A percentile compares a stretch with the other conserved stretches of the same genome.
Conservation (phyloP, 2,888 invertebrate genomes). For the Lamellibrachia satsuma region DNA sequence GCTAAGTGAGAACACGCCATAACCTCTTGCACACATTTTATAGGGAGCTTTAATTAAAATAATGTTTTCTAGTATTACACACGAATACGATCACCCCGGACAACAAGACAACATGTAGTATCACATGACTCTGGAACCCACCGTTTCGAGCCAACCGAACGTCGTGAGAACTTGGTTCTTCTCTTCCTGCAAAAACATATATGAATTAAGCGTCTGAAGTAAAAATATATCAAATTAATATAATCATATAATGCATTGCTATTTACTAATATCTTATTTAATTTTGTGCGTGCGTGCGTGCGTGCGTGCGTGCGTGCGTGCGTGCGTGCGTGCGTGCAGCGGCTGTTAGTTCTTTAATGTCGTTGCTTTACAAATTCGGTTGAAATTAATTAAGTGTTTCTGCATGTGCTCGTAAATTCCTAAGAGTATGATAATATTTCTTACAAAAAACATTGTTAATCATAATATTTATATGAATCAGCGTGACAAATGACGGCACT, state of each 20-base stretch:
- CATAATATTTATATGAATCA: too few species aligned
- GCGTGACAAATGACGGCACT: too few species aligned
- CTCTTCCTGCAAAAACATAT: slow-evolving; percentile 38
- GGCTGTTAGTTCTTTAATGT: too few species aligned
- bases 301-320: slow-evolving; percentile 17
- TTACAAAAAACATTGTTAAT: too few species aligned
- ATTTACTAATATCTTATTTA: background rate
- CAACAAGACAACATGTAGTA: too few species aligned
- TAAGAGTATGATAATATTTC: background rate
- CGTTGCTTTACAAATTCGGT: too few species aligned
- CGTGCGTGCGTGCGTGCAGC: background rate
- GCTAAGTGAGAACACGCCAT: too few species aligned
- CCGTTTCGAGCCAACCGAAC: slow-evolving; percentile 43
- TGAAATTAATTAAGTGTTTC: background rate
- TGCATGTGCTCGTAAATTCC: background rate
- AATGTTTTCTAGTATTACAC: too few species aligned
- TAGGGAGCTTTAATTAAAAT: too few species aligned
- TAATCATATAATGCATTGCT: background rate
- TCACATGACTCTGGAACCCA: slow-evolving; percentile 21
- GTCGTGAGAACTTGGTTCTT: slow-evolving; percentile 41
- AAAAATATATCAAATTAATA: background rate
- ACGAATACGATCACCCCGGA: too few species aligned
- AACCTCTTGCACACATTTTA: too few species aligned
- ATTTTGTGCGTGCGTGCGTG: slow-evolving; percentile 17
- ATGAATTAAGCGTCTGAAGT: background rate